Evolutionary conservation across 2,113 vertebrate species (phyloP).

Genomic region (Caranx ignobilis): DNA sequence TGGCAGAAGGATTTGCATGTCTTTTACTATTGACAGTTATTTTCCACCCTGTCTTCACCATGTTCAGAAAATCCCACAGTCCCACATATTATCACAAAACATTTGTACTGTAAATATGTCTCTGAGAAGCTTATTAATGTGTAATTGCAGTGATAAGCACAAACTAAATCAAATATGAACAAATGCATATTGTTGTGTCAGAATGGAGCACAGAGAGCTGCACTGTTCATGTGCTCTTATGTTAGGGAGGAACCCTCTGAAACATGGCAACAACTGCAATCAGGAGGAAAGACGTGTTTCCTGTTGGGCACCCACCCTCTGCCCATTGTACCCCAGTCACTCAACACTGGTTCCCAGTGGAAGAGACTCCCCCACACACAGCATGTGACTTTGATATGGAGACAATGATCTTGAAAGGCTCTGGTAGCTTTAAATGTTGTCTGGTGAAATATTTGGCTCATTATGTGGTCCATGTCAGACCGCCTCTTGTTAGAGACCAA

Average conservation of each 20-base stretch:
- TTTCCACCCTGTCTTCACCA: neutral
- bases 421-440: conserved; percentile 6
- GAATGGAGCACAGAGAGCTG: neutral
- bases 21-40: neutral
- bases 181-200: neutral
- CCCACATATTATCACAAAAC: neutral
- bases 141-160: neutral
- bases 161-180: neutral
- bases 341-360: conserved; percentile 51
- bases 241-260: conserved; percentile 33
- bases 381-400: conserved; percentile 20
- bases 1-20: neutral
- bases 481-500: neutral
- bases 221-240: neutral
- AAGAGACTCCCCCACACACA: conserved; percentile 29
- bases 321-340: conserved; percentile 62
- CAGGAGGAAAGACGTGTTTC: conserved; percentile 62
- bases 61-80: neutral
- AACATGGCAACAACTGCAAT: conserved; percentile 39
- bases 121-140: neutral
- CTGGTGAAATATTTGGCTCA: conserved; percentile 34
- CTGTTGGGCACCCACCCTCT: conserved; percentile 60
- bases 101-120: neutral
- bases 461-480: conserved; percentile 17
- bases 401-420: conserved; percentile 33